Conservation (phyloP, 37 sponge, comb jelly and placozoan species). For the Spongia lamella region DNA sequence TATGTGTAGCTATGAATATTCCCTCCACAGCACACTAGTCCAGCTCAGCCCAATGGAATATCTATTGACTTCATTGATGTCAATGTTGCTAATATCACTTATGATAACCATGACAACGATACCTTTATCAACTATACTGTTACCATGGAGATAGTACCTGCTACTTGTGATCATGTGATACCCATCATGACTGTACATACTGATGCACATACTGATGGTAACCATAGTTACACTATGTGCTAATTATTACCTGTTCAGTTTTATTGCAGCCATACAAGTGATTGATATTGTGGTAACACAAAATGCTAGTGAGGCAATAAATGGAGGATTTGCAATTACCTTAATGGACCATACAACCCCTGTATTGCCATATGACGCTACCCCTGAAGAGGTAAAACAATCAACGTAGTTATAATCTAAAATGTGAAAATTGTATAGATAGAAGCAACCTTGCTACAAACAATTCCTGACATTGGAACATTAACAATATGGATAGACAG, state of each 20-base stretch:
- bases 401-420: too few species aligned
- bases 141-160: constrained; percentile 41
- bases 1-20: too few species aligned
- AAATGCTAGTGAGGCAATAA: constrained; percentile 54
- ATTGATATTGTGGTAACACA: constrained; percentile 6
- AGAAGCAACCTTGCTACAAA: constrained; percentile 24
- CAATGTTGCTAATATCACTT: not conserved
- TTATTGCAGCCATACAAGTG: too few species aligned
- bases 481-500: constrained; percentile 14
- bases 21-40: constrained; percentile 13
- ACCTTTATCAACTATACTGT: constrained; percentile 9
- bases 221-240: too few species aligned
- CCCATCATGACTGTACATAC: constrained; percentile 13
- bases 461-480: constrained; percentile 21
- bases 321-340: constrained; percentile 41
- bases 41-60: constrained; percentile 53
- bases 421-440: constrained; percentile 29
- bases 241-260: too few species aligned
- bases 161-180: constrained; percentile 30
- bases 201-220: not conserved
- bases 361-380: constrained; percentile 24
- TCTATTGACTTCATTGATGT: constrained; percentile 20
- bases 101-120: not conserved
- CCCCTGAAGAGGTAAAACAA: constrained; percentile 1
- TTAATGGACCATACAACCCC: constrained; percentile 27